Base-by-base conservation (phyloP, 1,140 invertebrate species). In the Drosophila bocqueti region DNA sequence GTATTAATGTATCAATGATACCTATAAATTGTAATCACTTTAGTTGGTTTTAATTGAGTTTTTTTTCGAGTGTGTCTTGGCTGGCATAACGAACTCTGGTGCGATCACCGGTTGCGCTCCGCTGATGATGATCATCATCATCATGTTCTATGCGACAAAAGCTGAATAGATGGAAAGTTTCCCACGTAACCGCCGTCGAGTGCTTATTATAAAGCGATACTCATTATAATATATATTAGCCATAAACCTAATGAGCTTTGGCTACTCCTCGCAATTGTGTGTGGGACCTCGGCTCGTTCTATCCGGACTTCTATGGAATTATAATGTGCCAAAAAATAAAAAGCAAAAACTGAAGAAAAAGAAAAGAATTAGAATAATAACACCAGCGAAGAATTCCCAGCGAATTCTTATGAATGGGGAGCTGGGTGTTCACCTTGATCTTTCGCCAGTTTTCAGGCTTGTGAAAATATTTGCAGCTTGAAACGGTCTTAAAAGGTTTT, bases 171-270 rank as follows among this genome's bases (percentile, higher is more conserved):
- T 73, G 68, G 54, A 72, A 38, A 50, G 67, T 61, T 74, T 74
- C 71, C 71, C 71, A 74, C 71, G 71, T 74, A 47, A 46, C 55
- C 55, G 64, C n/a, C 24, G 64, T 15, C 24, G 10, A 73, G 69
- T 73, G 54, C 67, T 46, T 59, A 74, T 74, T 74, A 74, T 74
- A 61, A 74, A 34, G 71, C 71, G 71, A 74, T 74, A 73, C 71
- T 74, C 71, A 74, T 74, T 74, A 74, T 45, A 74, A 73, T 74
- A 74, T 73, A 52, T 74, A 74, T 74, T 74, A 74, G 40, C 71
- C 71, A 72, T 74, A 74, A 74, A 74, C 68, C 68, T 73, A 74
- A 61, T 73, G 71, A 74, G 71, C 71, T 73, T 45, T 31, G 40
- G 38, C 54, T 73, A 58, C 69, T 60, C 45, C 66, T 38, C 43